Percentiles rank a stretch among this genome's conserved stretches.
Conservation (phyloP, 2,113 vertebrate species). For the Burhinus bistriatus region DNA sequence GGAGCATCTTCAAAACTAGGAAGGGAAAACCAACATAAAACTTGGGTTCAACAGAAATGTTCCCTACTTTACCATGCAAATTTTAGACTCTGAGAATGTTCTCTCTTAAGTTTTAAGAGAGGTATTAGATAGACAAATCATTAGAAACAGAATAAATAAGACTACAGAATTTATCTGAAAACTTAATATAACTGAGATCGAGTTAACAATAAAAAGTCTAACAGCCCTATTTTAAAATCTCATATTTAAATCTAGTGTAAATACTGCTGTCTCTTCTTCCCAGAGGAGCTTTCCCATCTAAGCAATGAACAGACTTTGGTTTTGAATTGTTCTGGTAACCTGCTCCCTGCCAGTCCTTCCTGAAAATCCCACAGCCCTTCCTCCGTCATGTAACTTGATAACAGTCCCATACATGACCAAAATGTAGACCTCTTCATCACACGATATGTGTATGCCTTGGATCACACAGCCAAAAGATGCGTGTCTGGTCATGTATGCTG, state of each 20-base stretch:
- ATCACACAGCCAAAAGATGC: not conserved
- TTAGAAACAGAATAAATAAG: not conserved
- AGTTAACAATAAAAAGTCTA: not conserved
- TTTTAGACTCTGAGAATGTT: not conserved
- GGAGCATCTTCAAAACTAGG: not conserved
- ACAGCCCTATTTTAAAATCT: not conserved
- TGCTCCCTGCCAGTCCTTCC: not conserved
- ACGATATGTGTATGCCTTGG: not conserved
- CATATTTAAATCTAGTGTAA: not conserved
- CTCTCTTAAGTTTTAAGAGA: not conserved
- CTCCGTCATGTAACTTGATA: not conserved
- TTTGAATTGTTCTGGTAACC: not conserved
- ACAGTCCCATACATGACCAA: not conserved
- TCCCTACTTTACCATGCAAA: not conserved
- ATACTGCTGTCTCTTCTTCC: not conserved
- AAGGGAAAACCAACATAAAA: not conserved
- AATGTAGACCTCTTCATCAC: not conserved
- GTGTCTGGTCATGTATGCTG: not conserved
- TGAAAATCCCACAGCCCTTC: constrained; percentile 15
- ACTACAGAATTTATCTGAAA: not conserved
- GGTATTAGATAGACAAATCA: not conserved
- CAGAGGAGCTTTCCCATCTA: not conserved
- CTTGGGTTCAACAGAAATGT: not conserved
- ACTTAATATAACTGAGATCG: not conserved
- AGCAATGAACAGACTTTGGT: not conserved